Evolutionary conservation across 35 echinoderm and acorn worm genomes (phyloP).

Genomic region (Heliocidaris tuberculata): DNA sequence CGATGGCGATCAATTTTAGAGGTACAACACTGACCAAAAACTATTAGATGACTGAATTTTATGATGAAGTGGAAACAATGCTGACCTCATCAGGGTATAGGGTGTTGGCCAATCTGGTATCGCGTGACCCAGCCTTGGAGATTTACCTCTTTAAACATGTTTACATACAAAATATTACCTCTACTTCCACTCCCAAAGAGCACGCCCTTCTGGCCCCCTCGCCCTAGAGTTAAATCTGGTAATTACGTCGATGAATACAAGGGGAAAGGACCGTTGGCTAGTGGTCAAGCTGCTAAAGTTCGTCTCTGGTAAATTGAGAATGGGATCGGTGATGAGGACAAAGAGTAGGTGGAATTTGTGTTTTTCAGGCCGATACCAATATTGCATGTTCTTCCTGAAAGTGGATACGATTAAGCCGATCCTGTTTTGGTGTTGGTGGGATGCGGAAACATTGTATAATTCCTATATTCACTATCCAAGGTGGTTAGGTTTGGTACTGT

Average conservation of each 20-base stretch:
- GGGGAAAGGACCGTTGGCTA: neutral
- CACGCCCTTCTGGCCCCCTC: neutral
- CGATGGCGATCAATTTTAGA: neutral
- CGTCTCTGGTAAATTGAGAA: neutral
- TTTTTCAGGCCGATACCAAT: neutral
- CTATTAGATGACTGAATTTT: neutral
- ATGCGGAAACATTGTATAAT: neutral
- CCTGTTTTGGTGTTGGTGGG: neutral
- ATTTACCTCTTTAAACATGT: constrained; percentile 17
- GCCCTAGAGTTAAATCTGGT: neutral
- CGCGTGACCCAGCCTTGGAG: neutral
- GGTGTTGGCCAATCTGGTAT: constrained; percentile 16
- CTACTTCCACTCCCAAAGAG: neutral
- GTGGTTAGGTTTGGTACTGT: no score
- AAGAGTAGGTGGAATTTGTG: neutral
- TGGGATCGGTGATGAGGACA: neutral
- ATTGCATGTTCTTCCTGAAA: neutral
- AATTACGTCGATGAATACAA: neutral
- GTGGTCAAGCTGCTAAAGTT: neutral
- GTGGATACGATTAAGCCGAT: neutral
- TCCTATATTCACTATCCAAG: no score
- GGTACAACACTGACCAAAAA: neutral
- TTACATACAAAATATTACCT: constrained; percentile 31
- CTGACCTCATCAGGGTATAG: neutral
- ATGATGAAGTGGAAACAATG: neutral